Base-by-base conservation (phyloP, 2,888 invertebrate genomes). In the Temnothorax ravouxi region DNA sequence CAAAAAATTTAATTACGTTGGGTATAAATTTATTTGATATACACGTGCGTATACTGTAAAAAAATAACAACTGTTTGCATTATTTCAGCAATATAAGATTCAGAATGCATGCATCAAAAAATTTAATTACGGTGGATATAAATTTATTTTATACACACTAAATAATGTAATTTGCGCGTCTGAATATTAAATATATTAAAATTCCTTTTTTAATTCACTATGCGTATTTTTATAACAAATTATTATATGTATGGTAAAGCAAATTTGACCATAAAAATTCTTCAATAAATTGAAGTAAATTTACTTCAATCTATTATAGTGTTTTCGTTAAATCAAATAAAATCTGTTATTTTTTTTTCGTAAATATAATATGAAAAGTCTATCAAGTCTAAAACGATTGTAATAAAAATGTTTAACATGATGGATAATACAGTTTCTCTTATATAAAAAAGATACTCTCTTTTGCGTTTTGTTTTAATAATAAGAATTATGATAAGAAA, bases 21-120 rank as follows among this genome's bases (percentile, higher is more conserved):
- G 4, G 18, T 25, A 21, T 21, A 38, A 44, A 75, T 25, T 64
- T 76, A 62, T 38, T 47, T 21, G 11, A 41, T 11, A 21, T 21
- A 25, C 5, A 41, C 9, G 3, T 13, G 21, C 11, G 47, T 6
- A 3, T 34, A 34, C 15, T 38, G 62, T 21, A 44, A 25, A 50
- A 50, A 76, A 34, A 62, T 75, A 62, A 75, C 74, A 18, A 74
- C 47, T 34, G 47, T 76, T 66, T 64, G 25, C 4, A 50, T 64
- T 64, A 47, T 25, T 74, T 61, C 25, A 38, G 8, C 3, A 15
- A 52, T 8, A 41, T 41, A 66, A 38, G 50, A 66, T 5, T 76
- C 38, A 50, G 21, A 50, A 29, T 15, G 25, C 15, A 62, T 50
- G 4, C 9, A 61, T 52, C 8, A 41, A 38, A 34, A 59, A 50